Conservation (phyloP, 1,140 invertebrate species). For the Diabrotica virgifera region DNA sequence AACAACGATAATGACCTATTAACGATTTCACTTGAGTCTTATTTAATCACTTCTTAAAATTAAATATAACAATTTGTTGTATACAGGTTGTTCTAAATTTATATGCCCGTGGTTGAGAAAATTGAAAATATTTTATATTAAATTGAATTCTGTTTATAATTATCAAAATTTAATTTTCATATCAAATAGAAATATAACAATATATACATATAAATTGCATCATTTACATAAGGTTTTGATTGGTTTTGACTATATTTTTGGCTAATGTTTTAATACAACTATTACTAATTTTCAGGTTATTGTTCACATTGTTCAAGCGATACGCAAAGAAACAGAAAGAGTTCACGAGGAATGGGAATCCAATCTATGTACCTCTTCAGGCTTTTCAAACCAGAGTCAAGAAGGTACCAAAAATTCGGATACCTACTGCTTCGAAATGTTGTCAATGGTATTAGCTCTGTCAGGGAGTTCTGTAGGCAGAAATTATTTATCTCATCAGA, state of each 20-base stretch:
- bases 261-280: background rate
- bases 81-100: no score
- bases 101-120: no score
- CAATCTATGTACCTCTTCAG: constrained; percentile 31
- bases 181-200: no score
- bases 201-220: no score
- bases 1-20: no score
- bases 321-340: constrained; percentile 79
- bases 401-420: constrained; percentile 63
- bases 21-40: no score
- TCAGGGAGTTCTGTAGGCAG: constrained; percentile 89
- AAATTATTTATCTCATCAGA: constrained; percentile 85
- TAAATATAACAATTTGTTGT: no score
- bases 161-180: no score
- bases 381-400: constrained; percentile 40
- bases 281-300: constrained; percentile 64
- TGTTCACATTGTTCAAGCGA: constrained; percentile 90
- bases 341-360: constrained; percentile 88
- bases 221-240: no score
- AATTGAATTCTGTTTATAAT: no score
- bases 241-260: background rate
- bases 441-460: constrained; percentile 91
- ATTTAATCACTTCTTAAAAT: no score
- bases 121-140: no score
- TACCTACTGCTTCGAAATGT: constrained; percentile 96